Evolutionary conservation across 2,888 invertebrate species (phyloP).

Genomic region (Cephus pulcher): DNA sequence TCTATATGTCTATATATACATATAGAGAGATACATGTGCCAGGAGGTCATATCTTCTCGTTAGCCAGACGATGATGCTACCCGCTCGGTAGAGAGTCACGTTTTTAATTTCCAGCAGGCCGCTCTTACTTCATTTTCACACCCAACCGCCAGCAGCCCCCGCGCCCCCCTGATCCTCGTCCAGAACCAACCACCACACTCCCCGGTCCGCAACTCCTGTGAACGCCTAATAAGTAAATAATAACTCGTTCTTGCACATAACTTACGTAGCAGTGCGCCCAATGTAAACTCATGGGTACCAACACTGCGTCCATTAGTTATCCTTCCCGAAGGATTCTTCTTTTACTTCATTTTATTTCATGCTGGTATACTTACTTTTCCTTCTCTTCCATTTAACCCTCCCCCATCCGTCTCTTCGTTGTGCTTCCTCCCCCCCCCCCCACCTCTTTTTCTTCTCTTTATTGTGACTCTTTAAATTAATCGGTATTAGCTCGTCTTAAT

Average conservation of each 20-base stretch:
- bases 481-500: too few species aligned
- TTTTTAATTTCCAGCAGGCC: conserved; percentile 60
- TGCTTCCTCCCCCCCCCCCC: too few species aligned
- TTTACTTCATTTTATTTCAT: conserved; percentile 10
- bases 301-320: too few species aligned
- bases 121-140: conserved; percentile 60
- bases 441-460: too few species aligned
- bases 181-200: conserved; percentile 6
- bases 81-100: conserved; percentile 49
- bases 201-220: conserved; percentile 22
- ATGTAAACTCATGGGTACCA: too few species aligned
- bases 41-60: conserved; percentile 62
- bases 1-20: conserved; percentile 19
- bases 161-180: not conserved
- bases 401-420: too few species aligned
- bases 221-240: conserved; percentile 60
- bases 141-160: conserved; percentile 32
- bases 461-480: too few species aligned
- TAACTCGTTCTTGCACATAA: conserved; percentile 55
- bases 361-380: too few species aligned
- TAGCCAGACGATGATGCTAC: conserved; percentile 52
- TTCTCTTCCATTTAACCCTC: too few species aligned
- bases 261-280: conserved; percentile 29
- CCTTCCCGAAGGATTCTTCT: not conserved
- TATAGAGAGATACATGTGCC: conserved; percentile 1